These are phyloP conservation scores for Nothoprocta pentlandii DNA, from an alignment of 2,113 vertebrate species.

Conservation along the genomic window DNA sequence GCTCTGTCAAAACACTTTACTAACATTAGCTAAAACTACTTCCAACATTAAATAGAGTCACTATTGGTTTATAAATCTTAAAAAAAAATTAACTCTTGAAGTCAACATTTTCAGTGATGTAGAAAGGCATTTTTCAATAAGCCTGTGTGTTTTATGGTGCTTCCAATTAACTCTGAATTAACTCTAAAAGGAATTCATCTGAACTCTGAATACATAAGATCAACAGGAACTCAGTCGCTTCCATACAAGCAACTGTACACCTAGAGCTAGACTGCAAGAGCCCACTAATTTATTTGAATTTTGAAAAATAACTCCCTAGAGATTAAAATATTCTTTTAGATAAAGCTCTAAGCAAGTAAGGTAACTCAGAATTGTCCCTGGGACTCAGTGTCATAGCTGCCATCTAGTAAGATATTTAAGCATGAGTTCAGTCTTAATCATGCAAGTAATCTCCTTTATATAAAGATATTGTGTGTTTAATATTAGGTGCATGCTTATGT, in stretches of 20 bases:
- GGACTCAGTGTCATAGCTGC: background rate
- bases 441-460: background rate
- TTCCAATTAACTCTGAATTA: background rate
- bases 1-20: background rate
- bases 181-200: background rate
- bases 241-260: background rate
- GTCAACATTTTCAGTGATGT: background rate
- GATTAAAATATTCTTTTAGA: background rate
- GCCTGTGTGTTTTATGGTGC: background rate
- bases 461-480: background rate
- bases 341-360: background rate
- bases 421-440: background rate
- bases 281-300: background rate
- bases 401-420: background rate
- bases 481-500: background rate
- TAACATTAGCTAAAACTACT: background rate
- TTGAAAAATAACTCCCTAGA: background rate
- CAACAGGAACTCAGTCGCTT: background rate
- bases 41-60: background rate
- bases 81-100: background rate
- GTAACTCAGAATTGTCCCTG: background rate
- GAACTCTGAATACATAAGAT: background rate
- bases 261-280: background rate
- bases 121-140: background rate
- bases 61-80: background rate